Percentiles rank a stretch among this genome's conserved stretches.
These are phyloP conservation scores for Macrocentrus cingulum DNA, from an alignment of 1,140 invertebrate genomes.

Conservation along the genomic window DNA sequence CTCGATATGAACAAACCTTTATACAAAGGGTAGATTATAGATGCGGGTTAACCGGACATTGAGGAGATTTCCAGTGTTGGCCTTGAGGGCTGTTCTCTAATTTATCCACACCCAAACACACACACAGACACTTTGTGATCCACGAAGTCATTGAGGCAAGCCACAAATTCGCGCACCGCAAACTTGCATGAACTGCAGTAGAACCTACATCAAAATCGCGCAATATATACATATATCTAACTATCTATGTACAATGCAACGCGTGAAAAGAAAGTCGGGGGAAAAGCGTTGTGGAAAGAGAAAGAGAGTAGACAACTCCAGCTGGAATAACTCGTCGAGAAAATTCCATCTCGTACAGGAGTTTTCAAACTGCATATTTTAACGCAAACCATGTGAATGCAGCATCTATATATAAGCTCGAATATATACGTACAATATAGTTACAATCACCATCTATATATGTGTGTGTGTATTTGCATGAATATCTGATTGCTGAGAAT, in stretches of 20 bases:
- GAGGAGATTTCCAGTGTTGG: constrained; percentile 10
- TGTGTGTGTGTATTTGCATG: constrained; percentile 12
- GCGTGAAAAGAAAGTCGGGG: background rate
- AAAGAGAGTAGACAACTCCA: background rate
- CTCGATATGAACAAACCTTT: too few relatives aligned
- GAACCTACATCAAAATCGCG: too few relatives aligned
- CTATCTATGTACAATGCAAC: too few relatives aligned
- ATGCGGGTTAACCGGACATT: constrained; percentile 8
- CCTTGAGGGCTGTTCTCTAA: background rate
- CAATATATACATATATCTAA: too few relatives aligned
- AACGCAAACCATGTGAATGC: background rate
- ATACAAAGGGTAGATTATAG: constrained; percentile 8
- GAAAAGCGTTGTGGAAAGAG: background rate
- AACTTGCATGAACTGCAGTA: too few relatives aligned
- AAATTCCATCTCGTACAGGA: constrained; percentile 21
- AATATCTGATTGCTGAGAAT: constrained; percentile 20
- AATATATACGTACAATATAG: background rate
- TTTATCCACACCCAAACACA: background rate
- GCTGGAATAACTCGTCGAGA: constrained; percentile 13
- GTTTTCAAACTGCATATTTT: constrained; percentile 21
- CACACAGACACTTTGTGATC: too few relatives aligned
- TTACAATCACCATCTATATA: background rate
- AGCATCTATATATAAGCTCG: background rate
- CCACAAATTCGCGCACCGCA: too few relatives aligned
- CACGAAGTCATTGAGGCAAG: too few relatives aligned